Conservation (phyloP, 2,797 vertebrate genomes). For the Coreius guichenoti region DNA sequence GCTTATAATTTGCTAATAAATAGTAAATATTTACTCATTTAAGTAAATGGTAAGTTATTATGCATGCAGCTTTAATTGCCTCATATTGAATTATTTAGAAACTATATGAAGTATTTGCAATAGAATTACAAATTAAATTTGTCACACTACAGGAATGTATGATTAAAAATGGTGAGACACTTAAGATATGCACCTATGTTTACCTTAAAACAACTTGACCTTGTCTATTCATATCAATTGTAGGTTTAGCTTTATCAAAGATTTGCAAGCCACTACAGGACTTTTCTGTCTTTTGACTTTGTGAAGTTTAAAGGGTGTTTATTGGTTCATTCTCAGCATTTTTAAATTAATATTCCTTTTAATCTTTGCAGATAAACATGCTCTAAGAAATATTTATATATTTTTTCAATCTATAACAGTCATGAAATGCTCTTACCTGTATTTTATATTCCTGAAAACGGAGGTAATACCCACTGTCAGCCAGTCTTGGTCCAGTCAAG, state of each 20-base stretch:
- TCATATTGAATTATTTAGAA: not conserved
- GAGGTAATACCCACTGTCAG: not conserved
- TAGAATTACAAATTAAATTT: not conserved
- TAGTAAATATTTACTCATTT: not conserved
- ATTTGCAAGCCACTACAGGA: not conserved
- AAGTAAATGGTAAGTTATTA: not conserved
- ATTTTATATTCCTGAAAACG: not conserved
- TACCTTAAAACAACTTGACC: not conserved
- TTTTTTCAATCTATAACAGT: not conserved
- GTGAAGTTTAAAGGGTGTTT: not conserved
- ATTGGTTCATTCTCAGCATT: not conserved
- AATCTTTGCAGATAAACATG: not conserved
- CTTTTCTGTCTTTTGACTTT: not conserved
- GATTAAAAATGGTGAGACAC: not conserved
- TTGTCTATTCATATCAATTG: not conserved
- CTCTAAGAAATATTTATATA: not conserved
- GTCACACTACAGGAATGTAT: not conserved
- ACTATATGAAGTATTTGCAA: not conserved
- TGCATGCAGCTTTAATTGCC: not conserved
- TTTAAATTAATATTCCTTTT: not conserved
- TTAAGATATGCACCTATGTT: not conserved
- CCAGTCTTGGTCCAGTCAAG: not conserved
- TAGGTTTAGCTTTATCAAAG: not conserved
- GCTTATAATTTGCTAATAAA: not conserved
- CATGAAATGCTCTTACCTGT: constrained; percentile 44